Evolutionary conservation across 2,797 vertebrate genomes (phyloP).

Genomic region (Streptopelia turtur): DNA sequence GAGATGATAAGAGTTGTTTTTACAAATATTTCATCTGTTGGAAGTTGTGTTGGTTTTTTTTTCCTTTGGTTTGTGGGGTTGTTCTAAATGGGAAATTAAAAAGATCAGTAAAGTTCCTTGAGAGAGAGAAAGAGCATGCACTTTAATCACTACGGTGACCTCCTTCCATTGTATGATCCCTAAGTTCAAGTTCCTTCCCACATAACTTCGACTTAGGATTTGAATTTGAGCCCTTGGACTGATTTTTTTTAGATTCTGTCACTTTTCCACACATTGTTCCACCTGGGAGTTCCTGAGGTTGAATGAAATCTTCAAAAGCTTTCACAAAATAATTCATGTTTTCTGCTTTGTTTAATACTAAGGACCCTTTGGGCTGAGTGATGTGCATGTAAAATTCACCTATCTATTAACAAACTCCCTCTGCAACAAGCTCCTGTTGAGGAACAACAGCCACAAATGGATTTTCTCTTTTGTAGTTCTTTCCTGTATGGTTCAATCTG

Average conservation of each 20-base stretch:
- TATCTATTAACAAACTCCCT: not conserved
- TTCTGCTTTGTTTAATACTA: not conserved
- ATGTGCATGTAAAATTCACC: not conserved
- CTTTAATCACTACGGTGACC: not conserved
- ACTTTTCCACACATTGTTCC: not conserved
- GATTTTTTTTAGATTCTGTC: not conserved
- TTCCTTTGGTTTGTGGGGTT: not conserved
- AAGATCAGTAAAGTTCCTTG: not conserved
- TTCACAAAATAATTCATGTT: not conserved
- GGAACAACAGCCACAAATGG: not conserved
- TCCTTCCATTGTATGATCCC: not conserved
- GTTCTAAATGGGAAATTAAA: conserved; percentile 10
- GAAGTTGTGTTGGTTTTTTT: not conserved
- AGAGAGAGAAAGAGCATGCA: not conserved
- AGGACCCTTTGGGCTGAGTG: not conserved
- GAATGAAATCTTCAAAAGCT: not conserved
- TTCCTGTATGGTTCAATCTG: not conserved
- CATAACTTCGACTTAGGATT: not conserved
- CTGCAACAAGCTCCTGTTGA: not conserved
- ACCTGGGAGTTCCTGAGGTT: not conserved
- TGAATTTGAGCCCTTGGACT: not conserved
- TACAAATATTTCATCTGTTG: not conserved
- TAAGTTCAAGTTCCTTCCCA: not conserved
- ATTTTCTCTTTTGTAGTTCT: not conserved
- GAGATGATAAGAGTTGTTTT: not conserved